Conservation (phyloP, 2,797 vertebrate genomes). For the Sebastes alutus region DNA sequence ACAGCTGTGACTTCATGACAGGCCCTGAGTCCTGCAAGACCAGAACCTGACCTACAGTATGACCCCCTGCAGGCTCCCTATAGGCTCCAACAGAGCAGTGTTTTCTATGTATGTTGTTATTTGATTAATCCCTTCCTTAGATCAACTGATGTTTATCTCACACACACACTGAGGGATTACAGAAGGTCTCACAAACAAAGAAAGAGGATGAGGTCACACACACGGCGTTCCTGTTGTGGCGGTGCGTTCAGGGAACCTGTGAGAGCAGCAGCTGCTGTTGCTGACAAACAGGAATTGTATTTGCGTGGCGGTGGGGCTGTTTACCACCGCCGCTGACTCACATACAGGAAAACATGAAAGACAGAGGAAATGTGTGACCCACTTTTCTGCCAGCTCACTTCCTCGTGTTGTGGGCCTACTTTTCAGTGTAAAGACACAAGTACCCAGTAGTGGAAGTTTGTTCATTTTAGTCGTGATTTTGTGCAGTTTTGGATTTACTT, state of each 20-base stretch:
- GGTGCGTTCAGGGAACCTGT: not conserved
- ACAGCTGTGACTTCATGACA: not conserved
- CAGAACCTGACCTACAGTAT: not conserved
- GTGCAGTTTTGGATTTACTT: not conserved
- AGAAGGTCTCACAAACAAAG: not conserved
- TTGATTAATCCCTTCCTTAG: not conserved
- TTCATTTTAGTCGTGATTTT: not conserved
- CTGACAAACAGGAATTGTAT: constrained; percentile 47
- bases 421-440: not conserved
- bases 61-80: not conserved
- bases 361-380: constrained; percentile 34
- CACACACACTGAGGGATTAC: not conserved
- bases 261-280: constrained; percentile 17
- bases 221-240: not conserved
- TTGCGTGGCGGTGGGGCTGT: constrained; percentile 6
- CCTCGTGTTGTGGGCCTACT: not conserved
- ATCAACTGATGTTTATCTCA: not conserved
- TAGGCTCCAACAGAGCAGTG: not conserved
- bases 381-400: constrained; percentile 13
- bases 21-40: not conserved
- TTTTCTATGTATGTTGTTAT: not conserved
- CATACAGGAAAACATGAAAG: constrained; percentile 33
- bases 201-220: constrained; percentile 16
- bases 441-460: not conserved
- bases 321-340: constrained; percentile 38